These are phyloP conservation scores for Sebastes diaconus DNA, from an alignment of 2,797 vertebrate genomes.

Conservation along the genomic window DNA sequence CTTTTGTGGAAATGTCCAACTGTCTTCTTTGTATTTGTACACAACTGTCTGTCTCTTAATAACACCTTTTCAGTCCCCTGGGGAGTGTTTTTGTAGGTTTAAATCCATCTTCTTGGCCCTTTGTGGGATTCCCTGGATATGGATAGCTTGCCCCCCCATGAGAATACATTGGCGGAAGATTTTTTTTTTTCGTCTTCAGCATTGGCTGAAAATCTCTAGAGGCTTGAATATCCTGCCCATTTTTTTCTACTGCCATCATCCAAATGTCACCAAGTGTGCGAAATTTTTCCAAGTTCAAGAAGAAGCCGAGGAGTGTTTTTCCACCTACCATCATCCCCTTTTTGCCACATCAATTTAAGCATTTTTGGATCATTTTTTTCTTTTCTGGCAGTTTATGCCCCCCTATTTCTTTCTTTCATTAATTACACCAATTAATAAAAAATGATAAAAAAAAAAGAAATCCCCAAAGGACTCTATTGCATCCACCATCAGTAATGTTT, in stretches of 20 bases:
- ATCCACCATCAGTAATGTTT: constrained; percentile 69
- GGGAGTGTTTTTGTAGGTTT: constrained; percentile 82
- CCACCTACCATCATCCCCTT: constrained; percentile 9
- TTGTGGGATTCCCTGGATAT: constrained; percentile 76
- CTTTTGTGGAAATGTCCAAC: constrained; percentile 32
- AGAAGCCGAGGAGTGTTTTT: constrained; percentile 74
- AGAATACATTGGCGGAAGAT: constrained; percentile 78
- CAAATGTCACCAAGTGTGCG: constrained; percentile 47
- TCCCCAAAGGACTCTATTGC: constrained; percentile 66
- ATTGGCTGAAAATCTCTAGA: constrained; percentile 59
- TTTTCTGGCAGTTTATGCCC: constrained; percentile 46
- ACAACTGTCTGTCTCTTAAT: constrained; percentile 57
- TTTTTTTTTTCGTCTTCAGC: constrained; percentile 51
- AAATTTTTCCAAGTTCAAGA: constrained; percentile 55
- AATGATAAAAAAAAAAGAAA: constrained; percentile 50
- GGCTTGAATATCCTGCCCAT: constrained; percentile 41
- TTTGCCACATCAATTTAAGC: constrained; percentile 36
- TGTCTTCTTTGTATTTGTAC: constrained; percentile 49
- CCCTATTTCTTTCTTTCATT: constrained; percentile 45
- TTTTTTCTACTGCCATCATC: constrained; percentile 47
- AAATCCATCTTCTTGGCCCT: constrained; percentile 67
- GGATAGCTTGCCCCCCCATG: constrained; percentile 64
- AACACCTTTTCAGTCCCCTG: constrained; percentile 69
- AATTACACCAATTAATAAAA: constrained; percentile 46
- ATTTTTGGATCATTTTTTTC: constrained; percentile 50